Percentiles rank a stretch among this genome's conserved stretches.
Conservation (phyloP, 2,888 invertebrate genomes). For the Eueremaeus valkanovi region DNA sequence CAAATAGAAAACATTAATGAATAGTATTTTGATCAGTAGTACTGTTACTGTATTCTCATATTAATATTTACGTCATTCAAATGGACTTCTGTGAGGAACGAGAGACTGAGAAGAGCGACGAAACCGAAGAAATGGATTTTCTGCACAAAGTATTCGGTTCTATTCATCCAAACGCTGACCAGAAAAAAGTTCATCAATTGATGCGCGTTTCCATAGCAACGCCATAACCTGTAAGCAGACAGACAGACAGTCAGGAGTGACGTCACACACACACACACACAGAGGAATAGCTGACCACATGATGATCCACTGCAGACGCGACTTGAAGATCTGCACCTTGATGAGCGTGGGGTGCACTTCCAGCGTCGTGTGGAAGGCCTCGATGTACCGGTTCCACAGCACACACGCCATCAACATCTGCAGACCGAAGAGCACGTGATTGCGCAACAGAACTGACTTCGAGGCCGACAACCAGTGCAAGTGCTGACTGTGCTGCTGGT, state of each 20-base stretch:
- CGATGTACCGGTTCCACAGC: conserved; percentile 36
- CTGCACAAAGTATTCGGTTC: neutral
- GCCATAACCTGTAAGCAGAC: too few relatives aligned
- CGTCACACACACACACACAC: too few relatives aligned
- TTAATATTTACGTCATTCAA: conserved; percentile 31
- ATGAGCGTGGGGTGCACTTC: neutral
- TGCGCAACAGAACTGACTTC: neutral
- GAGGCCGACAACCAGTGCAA: too few relatives aligned
- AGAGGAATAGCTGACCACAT: too few relatives aligned
- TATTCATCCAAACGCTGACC: conserved; percentile 20
- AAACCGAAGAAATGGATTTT: neutral
- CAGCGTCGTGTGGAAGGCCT: conserved; percentile 13
- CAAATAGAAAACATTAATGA: conserved; percentile 12
- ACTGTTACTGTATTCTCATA: too few relatives aligned
- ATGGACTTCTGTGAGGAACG: conserved; percentile 30
- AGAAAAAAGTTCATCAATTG: conserved; percentile 28
- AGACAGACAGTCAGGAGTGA: too few relatives aligned
- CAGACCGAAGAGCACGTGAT: conserved; percentile 5
- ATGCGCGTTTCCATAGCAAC: conserved; percentile 32
- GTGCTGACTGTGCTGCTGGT: too few relatives aligned
- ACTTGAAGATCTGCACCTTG: conserved; percentile 31
- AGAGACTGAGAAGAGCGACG: neutral
- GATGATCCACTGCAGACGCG: conserved; percentile 23
- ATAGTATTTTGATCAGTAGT: too few relatives aligned
- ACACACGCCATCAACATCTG: conserved; percentile 19